Conservation (phyloP, 2,113 vertebrate species). For the Embiotoca jacksoni region DNA sequence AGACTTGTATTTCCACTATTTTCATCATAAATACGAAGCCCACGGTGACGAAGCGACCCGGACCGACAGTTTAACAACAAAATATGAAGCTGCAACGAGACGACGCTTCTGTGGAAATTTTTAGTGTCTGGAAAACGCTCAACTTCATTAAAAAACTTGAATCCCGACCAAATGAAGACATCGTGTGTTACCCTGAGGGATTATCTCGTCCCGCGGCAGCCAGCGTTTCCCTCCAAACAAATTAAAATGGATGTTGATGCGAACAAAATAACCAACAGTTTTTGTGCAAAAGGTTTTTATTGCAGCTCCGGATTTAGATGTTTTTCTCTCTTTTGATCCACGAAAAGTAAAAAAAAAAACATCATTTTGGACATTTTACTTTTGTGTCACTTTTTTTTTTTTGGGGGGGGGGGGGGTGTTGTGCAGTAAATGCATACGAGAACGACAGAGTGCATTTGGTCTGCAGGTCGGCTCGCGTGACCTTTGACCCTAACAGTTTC, state of each 20-base stretch:
- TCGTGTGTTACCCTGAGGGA: conserved; percentile 3
- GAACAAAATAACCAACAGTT: neutral
- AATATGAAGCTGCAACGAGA: neutral
- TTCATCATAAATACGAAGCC: neutral
- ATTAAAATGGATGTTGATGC: conserved; percentile 23
- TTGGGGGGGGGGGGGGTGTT: neutral
- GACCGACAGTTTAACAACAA: neutral
- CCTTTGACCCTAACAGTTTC: neutral
- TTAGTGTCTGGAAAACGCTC: conserved; percentile 21
- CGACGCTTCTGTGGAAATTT: neutral
- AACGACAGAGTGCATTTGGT: neutral
- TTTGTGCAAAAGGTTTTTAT: neutral
- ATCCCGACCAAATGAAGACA: conserved; percentile 37
- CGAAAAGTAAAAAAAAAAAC: no score
- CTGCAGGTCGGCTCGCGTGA: neutral
- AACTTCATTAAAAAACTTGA: conserved; percentile 34
- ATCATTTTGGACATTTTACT: no score
- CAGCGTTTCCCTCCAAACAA: conserved; percentile 3
- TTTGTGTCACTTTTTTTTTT: no score
- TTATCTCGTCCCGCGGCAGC: conserved; percentile 20
- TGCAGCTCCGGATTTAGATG: neutral
- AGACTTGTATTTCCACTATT: neutral
- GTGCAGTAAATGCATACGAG: neutral
- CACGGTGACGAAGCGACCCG: neutral
- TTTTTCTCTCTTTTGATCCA: neutral